Conservation (phyloP, 2,113 vertebrate genomes). For the Rhipidura dahli region DNA sequence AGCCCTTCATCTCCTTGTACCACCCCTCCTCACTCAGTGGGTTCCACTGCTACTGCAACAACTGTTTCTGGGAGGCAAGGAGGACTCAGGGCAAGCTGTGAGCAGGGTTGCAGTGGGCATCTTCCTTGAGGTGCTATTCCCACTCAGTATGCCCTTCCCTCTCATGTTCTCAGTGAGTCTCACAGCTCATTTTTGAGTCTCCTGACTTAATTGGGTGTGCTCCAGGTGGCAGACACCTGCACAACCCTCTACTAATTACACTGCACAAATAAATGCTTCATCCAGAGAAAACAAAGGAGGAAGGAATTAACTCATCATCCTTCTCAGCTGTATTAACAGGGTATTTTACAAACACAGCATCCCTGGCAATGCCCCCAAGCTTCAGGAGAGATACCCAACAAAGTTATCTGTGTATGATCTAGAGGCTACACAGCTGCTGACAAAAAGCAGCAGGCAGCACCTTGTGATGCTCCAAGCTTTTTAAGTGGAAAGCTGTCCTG, state of each 20-base stretch:
- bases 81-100: neutral
- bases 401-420: neutral
- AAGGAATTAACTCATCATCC: neutral
- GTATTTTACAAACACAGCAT: neutral
- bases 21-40: neutral
- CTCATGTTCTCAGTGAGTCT: neutral
- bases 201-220: neutral
- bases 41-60: neutral
- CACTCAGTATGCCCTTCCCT: neutral
- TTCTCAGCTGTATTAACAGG: neutral
- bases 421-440: neutral
- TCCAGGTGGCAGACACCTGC: conserved; percentile 7
- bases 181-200: neutral
- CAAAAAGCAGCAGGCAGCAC: neutral
- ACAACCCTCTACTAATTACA: neutral
- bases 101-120: neutral
- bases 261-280: neutral
- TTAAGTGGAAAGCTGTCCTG: neutral
- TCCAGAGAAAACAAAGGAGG: neutral
- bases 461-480: neutral
- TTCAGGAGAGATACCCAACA: neutral
- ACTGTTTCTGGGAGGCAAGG: neutral
- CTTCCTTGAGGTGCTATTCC: neutral
- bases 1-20: neutral
- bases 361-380: neutral